Evolutionary conservation across 2,888 invertebrate genomes (phyloP).

Genomic region (Hecatera dysodea): DNA sequence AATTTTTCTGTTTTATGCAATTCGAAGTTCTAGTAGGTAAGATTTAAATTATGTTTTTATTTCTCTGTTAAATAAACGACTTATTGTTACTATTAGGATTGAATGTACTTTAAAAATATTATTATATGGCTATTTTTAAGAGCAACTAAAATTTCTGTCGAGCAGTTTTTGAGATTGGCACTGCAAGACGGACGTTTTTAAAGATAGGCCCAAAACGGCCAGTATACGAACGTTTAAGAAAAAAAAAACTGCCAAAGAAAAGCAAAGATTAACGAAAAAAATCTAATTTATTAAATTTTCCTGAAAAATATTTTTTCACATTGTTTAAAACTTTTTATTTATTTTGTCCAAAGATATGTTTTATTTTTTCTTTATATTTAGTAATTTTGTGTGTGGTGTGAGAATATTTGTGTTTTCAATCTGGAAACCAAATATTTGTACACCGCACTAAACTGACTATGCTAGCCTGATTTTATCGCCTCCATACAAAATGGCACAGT

Average conservation of each 20-base stretch:
- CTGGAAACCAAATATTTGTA: constrained; percentile 15
- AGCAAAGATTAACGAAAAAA: constrained; percentile 71
- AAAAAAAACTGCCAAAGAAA: constrained; percentile 77
- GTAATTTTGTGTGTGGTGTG: constrained; percentile 17
- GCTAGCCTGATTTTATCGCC: not conserved
- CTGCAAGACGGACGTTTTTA: constrained; percentile 47
- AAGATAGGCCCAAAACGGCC: constrained; percentile 60
- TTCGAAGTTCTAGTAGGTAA: constrained; percentile 55
- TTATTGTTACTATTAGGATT: constrained; percentile 62
- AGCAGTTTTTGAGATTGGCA: constrained; percentile 52
- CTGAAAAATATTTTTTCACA: constrained; percentile 31
- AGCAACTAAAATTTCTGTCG: constrained; percentile 43
- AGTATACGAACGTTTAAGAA: constrained; percentile 70
- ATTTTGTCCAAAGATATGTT: constrained; percentile 60
- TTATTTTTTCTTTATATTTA: constrained; percentile 35
- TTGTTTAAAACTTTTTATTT: constrained; percentile 53
- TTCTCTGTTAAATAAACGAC: constrained; percentile 57
- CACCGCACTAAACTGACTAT: not conserved
- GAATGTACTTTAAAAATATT: constrained; percentile 57
- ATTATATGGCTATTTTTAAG: constrained; percentile 60
- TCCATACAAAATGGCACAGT: constrained; percentile 12
- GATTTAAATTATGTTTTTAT: constrained; percentile 58
- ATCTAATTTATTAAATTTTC: constrained; percentile 52
- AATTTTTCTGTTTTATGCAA: constrained; percentile 62
- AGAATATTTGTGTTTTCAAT: constrained; percentile 24